A percentile compares a stretch with the other conserved stretches of the same genome.
phyloP scores from a whole-genome alignment of 2,888 invertebrate species.

The Hypercompe scribonia region DNA sequence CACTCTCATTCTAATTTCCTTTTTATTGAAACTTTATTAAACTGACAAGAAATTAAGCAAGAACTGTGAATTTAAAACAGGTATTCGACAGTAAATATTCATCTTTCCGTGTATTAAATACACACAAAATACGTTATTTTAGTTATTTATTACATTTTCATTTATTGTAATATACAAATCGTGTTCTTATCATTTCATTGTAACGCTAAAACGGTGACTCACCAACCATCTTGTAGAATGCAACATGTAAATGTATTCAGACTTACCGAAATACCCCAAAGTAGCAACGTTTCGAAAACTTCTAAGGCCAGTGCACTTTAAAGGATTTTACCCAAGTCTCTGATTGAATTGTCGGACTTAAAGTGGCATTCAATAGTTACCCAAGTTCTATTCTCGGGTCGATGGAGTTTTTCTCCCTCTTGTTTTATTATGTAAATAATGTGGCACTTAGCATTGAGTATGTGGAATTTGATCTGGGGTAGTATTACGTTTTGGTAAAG shows the following conservation, averaged over 20 bases:
- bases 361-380: conserved; percentile 45
- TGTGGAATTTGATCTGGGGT: conserved; percentile 46
- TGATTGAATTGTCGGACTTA: conserved; percentile 45
- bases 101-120: too few species aligned
- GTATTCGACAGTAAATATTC: too few species aligned
- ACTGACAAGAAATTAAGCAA: too few species aligned
- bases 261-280: neutral
- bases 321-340: conserved; percentile 50
- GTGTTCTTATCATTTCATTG: neutral
- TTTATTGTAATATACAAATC: neutral
- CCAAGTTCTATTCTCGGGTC: conserved; percentile 36
- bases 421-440: conserved; percentile 68
- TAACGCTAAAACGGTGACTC: neutral
- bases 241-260: conserved; percentile 12
- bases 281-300: conserved; percentile 11
- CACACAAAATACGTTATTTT: too few species aligned
- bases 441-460: conserved; percentile 44
- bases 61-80: too few species aligned
- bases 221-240: neutral
- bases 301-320: conserved; percentile 35
- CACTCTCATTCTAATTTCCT: too few species aligned
- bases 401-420: conserved; percentile 49
- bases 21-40: too few species aligned
- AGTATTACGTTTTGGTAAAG: conserved; percentile 42
- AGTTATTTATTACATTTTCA: too few species aligned